phyloP scores from a whole-genome alignment of 1,140 invertebrate genomes.

The Drosophila dunni region DNA sequence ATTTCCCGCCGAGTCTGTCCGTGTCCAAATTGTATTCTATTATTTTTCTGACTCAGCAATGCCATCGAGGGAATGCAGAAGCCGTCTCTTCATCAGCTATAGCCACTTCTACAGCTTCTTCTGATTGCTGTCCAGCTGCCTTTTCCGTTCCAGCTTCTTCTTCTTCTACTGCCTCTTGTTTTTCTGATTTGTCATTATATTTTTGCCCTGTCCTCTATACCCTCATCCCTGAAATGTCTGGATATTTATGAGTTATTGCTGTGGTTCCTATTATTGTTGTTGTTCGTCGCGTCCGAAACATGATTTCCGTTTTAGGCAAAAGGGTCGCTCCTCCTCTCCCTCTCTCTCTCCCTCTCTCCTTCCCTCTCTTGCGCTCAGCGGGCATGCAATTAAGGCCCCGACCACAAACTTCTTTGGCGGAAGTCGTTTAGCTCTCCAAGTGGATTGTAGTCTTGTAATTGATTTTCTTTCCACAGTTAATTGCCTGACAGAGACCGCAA shows the following conservation, averaged over 20 bases:
- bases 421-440: conserved; percentile 74
- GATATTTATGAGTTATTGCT: conserved; percentile 76
- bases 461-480: conserved; percentile 71
- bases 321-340: conserved; percentile 36
- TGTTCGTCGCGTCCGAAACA: conserved; percentile 66
- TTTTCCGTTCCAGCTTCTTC: not conserved
- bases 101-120: conserved; percentile 51
- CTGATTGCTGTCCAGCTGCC: conserved; percentile 35
- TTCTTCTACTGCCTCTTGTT: conserved; percentile 54
- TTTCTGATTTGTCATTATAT: conserved; percentile 81
- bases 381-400: conserved; percentile 71
- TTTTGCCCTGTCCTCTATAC: conserved; percentile 16
- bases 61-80: conserved; percentile 23
- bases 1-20: conserved; percentile 6
- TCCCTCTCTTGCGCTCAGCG: conserved; percentile 42
- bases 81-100: conserved; percentile 67
- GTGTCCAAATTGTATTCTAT: conserved; percentile 77
- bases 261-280: conserved; percentile 34
- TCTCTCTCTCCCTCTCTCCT: conserved; percentile 24
- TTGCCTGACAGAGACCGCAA: conserved; percentile 69
- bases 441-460: conserved; percentile 72
- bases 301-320: conserved; percentile 79
- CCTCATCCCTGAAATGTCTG: conserved; percentile 14
- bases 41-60: conserved; percentile 75
- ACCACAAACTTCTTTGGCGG: conserved; percentile 68